Conservation (phyloP, 1,140 invertebrate genomes). For the Drosophila baimaii region DNA sequence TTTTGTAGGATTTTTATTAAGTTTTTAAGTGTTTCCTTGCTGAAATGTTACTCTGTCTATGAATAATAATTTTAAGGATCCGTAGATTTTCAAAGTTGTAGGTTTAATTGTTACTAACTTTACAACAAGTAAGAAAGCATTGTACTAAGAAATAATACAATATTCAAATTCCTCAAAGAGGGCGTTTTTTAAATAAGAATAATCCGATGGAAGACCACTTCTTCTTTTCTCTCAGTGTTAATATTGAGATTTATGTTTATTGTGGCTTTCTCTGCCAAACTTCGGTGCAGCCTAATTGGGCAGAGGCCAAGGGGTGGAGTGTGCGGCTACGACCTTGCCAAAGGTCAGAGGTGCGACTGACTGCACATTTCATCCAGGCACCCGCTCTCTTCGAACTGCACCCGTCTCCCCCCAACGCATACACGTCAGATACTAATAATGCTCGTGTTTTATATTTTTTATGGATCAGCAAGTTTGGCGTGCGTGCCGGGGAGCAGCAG, state of each 20-base stretch:
- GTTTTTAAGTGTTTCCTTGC: too few relatives aligned
- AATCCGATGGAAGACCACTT: background rate
- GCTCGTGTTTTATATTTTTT: conserved; percentile 74
- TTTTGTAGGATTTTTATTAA: too few relatives aligned
- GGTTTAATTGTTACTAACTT: too few relatives aligned
- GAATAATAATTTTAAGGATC: too few relatives aligned
- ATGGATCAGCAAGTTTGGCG: conserved; percentile 77
- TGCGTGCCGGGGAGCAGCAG: conserved; percentile 50
- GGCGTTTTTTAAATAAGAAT: too few relatives aligned
- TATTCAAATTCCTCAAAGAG: too few relatives aligned
- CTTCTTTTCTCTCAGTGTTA: background rate
- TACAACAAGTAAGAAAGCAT: too few relatives aligned
- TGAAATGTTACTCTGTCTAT: too few relatives aligned
- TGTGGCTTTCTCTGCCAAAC: background rate
- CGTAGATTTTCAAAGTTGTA: too few relatives aligned
- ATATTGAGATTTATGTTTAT: conserved; percentile 21
- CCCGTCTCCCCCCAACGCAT: conserved; percentile 16
- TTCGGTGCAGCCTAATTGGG: conserved; percentile 22
- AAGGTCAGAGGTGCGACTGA: conserved; percentile 57
- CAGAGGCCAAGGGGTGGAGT: background rate
- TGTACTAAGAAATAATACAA: too few relatives aligned
- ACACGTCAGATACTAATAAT: conserved; percentile 69
- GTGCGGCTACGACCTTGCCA: conserved; percentile 34
- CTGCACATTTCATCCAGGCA: conserved; percentile 16
- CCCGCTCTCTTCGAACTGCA: background rate